Conservation (phyloP, 2,797 vertebrate species). For the Sebastes trivittatus region DNA sequence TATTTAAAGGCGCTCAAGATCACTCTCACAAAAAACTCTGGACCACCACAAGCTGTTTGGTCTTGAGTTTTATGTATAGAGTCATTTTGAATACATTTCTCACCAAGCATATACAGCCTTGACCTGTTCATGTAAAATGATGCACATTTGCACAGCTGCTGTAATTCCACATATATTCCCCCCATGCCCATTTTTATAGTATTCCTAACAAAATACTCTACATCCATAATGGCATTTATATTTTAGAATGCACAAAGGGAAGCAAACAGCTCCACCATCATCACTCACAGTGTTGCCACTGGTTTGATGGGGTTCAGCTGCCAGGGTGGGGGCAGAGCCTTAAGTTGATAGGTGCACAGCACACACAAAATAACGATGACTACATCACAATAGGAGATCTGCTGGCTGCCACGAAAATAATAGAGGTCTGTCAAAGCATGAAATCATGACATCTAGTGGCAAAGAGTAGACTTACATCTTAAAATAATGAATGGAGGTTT, state of each 20-base stretch:
- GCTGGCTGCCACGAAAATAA: neutral
- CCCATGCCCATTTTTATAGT: neutral
- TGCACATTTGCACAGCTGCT: neutral
- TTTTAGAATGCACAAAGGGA: neutral
- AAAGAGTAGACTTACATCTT: neutral
- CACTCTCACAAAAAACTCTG: neutral
- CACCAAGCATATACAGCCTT: neutral
- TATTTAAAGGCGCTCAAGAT: neutral
- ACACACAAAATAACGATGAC: conserved; percentile 3
- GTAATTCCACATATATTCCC: neutral
- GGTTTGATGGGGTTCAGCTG: neutral
- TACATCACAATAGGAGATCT: neutral
- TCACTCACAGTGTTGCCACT: neutral
- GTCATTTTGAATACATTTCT: neutral
- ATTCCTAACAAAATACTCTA: neutral
- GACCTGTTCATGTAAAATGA: neutral
- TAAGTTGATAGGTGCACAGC: neutral
- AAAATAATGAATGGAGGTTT: neutral
- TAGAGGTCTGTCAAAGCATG: neutral
- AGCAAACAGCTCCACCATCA: neutral
- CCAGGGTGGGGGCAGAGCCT: neutral
- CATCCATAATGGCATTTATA: neutral
- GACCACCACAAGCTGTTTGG: neutral
- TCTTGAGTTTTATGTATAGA: neutral
- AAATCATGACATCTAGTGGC: conserved; percentile 29